Evolutionary conservation across 2,888 invertebrate genomes (phyloP).

Genomic region (Drosophila stalkeri): DNA sequence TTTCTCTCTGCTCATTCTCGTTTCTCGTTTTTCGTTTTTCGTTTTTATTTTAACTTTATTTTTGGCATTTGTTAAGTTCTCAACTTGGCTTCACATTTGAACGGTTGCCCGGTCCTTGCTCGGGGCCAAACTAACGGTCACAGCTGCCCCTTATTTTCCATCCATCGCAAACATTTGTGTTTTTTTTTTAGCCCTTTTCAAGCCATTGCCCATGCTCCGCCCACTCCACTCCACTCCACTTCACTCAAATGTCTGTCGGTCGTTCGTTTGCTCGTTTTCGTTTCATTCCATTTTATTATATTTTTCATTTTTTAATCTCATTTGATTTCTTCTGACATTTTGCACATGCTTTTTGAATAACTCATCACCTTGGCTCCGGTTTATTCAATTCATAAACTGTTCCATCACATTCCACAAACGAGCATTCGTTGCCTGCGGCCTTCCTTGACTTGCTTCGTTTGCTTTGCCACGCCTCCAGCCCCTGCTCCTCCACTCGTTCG

Average conservation of each 20-base stretch:
- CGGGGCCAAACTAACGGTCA: conserved; percentile 32
- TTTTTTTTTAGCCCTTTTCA: conserved; percentile 33
- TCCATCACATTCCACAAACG: conserved; percentile 52
- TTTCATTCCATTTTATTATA: conserved; percentile 8
- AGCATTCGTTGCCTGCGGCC: conserved; percentile 56
- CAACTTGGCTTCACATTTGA: conserved; percentile 40
- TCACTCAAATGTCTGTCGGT: neutral
- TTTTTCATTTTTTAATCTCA: conserved; percentile 67
- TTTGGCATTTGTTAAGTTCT: conserved; percentile 46
- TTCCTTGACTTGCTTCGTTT: conserved; percentile 52
- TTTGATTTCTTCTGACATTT: conserved; percentile 76
- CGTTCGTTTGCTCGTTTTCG: conserved; percentile 18
- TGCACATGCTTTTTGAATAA: conserved; percentile 76
- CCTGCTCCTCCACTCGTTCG: neutral
- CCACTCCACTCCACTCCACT: neutral
- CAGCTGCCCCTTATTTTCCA: conserved; percentile 45
- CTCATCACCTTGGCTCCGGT: conserved; percentile 67
- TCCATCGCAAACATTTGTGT: conserved; percentile 16
- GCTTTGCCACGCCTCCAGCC: conserved; percentile 11
- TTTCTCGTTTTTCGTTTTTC: neutral
- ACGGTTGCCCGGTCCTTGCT: conserved; percentile 43
- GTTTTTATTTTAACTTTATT: conserved; percentile 19
- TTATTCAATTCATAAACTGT: conserved; percentile 53
- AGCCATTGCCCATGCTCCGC: conserved; percentile 1
- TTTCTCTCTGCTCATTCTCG: conserved; percentile 1